A percentile compares a stretch with the other conserved stretches of the same genome.
These are phyloP conservation scores for Glaucomys volans DNA, from an alignment of 2,113 vertebrate genomes.

Conservation along the genomic window DNA sequence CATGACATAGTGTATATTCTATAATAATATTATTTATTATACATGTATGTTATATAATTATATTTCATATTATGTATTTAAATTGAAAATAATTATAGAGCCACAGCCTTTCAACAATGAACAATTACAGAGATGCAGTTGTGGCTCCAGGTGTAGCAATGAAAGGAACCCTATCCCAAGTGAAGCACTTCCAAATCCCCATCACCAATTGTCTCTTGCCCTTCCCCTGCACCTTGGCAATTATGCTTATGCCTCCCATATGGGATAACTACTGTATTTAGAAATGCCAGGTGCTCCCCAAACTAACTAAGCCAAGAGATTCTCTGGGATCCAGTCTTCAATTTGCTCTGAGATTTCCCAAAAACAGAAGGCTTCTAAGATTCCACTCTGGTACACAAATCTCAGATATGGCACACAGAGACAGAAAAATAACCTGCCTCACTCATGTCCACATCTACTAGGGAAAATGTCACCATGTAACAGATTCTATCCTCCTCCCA, in stretches of 20 bases:
- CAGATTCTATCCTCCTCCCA: background rate
- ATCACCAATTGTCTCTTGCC: background rate
- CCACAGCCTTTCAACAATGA: background rate
- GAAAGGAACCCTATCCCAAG: background rate
- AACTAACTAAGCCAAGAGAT: conserved; percentile 36
- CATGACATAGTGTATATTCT: too few species aligned
- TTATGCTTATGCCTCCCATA: background rate
- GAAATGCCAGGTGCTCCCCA: conserved; percentile 58
- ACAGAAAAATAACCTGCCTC: background rate
- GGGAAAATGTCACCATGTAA: background rate
- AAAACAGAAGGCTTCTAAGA: background rate
- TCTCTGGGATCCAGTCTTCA: conserved; percentile 38
- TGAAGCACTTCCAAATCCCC: background rate
- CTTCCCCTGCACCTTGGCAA: background rate
- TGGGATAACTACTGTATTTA: conserved; percentile 52
- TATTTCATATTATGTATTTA: background rate
- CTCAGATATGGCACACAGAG: background rate
- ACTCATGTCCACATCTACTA: background rate
- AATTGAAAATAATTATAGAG: conserved; percentile 39
- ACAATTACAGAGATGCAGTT: background rate
- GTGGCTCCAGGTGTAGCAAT: background rate
- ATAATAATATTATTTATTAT: background rate
- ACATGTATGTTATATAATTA: background rate
- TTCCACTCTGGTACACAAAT: background rate
- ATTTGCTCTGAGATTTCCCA: background rate